phyloP scores from a whole-genome alignment of 2,797 vertebrate genomes.

The Malacoraja senta region DNA sequence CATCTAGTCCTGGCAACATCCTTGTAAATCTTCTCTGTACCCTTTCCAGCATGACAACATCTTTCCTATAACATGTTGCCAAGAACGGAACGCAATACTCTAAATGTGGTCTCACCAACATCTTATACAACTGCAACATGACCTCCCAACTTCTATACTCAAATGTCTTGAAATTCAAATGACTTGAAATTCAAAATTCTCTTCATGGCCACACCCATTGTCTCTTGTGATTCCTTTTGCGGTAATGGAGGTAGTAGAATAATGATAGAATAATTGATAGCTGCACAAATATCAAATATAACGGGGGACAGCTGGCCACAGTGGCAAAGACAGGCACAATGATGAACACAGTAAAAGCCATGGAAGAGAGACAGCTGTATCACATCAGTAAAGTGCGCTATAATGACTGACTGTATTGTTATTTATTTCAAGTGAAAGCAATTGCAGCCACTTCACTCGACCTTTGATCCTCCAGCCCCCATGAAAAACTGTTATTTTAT shows the following conservation, averaged over 20 bases:
- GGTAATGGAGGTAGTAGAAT: neutral
- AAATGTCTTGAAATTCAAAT: too few species aligned
- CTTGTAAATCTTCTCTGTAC: too few species aligned
- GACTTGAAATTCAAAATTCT: neutral
- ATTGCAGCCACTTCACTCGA: neutral
- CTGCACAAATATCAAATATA: slow-evolving; percentile 3
- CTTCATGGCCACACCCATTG: neutral
- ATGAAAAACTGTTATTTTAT: slow-evolving; percentile 5
- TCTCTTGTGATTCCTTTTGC: neutral
- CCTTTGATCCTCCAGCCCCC: neutral
- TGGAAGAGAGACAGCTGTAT: neutral
- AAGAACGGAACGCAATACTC: too few species aligned
- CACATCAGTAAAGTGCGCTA: neutral
- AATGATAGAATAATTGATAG: neutral
- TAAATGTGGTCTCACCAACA: too few species aligned
- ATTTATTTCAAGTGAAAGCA: neutral
- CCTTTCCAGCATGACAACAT: too few species aligned
- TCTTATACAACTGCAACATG: too few species aligned
- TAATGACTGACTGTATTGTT: neutral
- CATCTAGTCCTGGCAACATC: too few species aligned
- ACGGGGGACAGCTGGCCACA: too few species aligned
- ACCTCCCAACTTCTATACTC: too few species aligned
- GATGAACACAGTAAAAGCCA: neutral
- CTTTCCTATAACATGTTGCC: too few species aligned
- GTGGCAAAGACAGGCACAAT: neutral